phyloP scores from a whole-genome alignment of 2,113 vertebrate species.

The Telmatochromis bifrenatus region DNA sequence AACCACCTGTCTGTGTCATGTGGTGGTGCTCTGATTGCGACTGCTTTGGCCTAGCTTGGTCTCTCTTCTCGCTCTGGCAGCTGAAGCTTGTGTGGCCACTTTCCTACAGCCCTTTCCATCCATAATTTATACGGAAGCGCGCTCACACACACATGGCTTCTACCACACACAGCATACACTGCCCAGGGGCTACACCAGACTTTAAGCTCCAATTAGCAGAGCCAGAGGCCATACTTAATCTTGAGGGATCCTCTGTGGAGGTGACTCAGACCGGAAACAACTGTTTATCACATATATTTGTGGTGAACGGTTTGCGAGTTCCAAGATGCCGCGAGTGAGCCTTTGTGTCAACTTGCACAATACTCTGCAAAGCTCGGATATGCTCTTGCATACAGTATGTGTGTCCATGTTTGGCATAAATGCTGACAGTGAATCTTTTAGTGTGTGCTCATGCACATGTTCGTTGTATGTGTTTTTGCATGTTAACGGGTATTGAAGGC shows the following conservation, averaged over 20 bases:
- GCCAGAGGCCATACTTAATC: conserved; percentile 70
- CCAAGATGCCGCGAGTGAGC: background rate
- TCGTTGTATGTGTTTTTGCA: background rate
- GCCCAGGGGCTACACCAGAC: conserved; percentile 69
- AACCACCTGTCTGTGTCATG: conserved; percentile 41
- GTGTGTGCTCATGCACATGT: background rate
- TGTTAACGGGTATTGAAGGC: background rate
- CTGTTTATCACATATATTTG: conserved; percentile 47
- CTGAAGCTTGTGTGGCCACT: conserved; percentile 55
- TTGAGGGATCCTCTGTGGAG: conserved; percentile 58
- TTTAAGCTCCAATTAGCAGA: conserved; percentile 75
- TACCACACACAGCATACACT: conserved; percentile 40
- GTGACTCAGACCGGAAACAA: conserved; percentile 59
- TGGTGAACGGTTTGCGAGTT: background rate
- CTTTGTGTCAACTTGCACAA: background rate
- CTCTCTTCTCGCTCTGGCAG: conserved; percentile 25
- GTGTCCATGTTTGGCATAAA: background rate
- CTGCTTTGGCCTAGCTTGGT: conserved; percentile 27
- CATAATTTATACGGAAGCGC: conserved; percentile 52
- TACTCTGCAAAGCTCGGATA: background rate
- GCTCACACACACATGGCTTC: background rate
- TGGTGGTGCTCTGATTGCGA: conserved; percentile 13
- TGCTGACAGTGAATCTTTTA: background rate
- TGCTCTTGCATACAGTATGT: background rate
- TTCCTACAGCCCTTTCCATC: conserved; percentile 32